Evolutionary conservation across 2,113 vertebrate genomes (phyloP).

Genomic region (Saguinus midas): DNA sequence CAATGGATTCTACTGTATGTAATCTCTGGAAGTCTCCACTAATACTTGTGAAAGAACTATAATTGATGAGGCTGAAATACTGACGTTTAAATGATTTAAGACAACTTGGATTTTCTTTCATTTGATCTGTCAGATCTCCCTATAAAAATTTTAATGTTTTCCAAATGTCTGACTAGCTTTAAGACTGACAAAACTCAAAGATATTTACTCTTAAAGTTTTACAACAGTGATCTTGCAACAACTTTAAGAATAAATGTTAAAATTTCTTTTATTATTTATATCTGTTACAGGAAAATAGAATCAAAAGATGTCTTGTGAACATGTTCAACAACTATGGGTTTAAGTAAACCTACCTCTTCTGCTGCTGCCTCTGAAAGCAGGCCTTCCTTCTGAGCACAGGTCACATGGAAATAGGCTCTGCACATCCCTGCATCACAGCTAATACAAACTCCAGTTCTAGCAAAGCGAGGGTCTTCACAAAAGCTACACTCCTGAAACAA

Average conservation of each 20-base stretch:
- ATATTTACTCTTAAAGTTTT: background rate
- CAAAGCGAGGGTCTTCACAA: slow-evolving; percentile 96
- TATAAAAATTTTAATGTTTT: slow-evolving; percentile 22
- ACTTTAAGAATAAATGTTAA: slow-evolving; percentile 11
- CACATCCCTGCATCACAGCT: slow-evolving; percentile 99
- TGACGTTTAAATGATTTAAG: background rate
- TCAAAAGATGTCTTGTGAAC: background rate
- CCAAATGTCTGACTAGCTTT: background rate
- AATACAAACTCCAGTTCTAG: slow-evolving; percentile 97
- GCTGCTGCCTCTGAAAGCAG: slow-evolving; percentile 98
- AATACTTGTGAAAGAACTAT: background rate
- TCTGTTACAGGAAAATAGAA: background rate
- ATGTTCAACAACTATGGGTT: background rate
- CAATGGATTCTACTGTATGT: background rate
- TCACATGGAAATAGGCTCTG: slow-evolving; percentile 98
- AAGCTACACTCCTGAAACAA: slow-evolving; percentile 94
- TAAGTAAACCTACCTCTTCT: slow-evolving; percentile 90
- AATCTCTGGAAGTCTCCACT: slow-evolving; percentile 22
- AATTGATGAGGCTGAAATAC: background rate
- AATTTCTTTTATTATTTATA: background rate
- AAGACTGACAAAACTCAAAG: background rate
- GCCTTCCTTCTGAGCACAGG: slow-evolving; percentile 97
- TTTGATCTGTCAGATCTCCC: background rate
- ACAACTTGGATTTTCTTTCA: background rate
- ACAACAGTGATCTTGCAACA: background rate